These are phyloP conservation scores for Molorchus minor DNA, from an alignment of 2,888 invertebrate species.

Conservation along the genomic window DNA sequence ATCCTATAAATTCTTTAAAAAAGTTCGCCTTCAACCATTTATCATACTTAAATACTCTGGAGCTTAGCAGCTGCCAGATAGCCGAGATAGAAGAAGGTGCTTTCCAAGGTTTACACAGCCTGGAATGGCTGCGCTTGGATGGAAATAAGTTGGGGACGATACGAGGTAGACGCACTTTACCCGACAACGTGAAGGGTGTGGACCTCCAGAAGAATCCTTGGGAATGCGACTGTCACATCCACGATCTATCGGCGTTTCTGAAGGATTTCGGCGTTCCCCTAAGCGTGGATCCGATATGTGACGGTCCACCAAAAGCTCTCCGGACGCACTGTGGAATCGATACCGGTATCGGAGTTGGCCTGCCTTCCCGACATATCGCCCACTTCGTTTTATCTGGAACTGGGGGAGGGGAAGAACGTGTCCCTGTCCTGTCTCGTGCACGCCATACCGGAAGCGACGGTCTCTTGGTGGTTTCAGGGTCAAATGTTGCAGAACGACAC, in stretches of 20 bases:
- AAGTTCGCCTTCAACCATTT: slow-evolving; percentile 79
- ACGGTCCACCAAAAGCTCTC: slow-evolving; percentile 74
- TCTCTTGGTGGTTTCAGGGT: slow-evolving; percentile 86
- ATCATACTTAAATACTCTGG: slow-evolving; percentile 79
- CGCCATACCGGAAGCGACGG: slow-evolving; percentile 82
- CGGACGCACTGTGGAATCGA: slow-evolving; percentile 73
- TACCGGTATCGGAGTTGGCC: slow-evolving; percentile 75
- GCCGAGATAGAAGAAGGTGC: slow-evolving; percentile 80
- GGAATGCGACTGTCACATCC: slow-evolving; percentile 87
- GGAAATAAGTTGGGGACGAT: slow-evolving; percentile 82
- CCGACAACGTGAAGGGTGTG: slow-evolving; percentile 75
- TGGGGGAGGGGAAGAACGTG: slow-evolving; percentile 82
- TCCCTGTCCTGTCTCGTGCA: slow-evolving; percentile 82
- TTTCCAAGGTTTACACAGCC: slow-evolving; percentile 80
- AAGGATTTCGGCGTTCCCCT: slow-evolving; percentile 79
- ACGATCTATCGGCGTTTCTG: slow-evolving; percentile 82
- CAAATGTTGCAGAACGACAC: slow-evolving; percentile 82
- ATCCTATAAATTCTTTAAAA: slow-evolving; percentile 80
- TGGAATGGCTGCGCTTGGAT: slow-evolving; percentile 86
- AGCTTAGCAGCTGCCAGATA: slow-evolving; percentile 83
- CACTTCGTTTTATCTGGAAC: slow-evolving; percentile 78
- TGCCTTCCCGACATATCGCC: slow-evolving; percentile 83
- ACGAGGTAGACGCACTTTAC: slow-evolving; percentile 75
- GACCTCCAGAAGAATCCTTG: slow-evolving; percentile 87
- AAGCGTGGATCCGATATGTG: slow-evolving; percentile 81